Evolutionary conservation across 1,140 invertebrate species (phyloP).

Genomic region (Lepidurus couesii): DNA sequence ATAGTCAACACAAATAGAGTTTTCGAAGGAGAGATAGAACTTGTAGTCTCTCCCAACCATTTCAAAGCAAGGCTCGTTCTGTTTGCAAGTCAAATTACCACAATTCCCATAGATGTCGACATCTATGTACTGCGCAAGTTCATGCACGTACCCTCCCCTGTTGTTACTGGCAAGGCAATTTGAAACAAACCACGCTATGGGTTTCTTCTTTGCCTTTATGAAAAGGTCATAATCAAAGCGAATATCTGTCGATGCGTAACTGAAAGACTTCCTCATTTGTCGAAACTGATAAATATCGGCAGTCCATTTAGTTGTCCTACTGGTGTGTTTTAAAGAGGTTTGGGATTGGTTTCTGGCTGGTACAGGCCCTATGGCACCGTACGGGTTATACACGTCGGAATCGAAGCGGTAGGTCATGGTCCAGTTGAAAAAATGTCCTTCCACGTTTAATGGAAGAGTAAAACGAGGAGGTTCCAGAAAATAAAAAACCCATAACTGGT

Average conservation of each 20-base stretch:
- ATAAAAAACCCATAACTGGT: slow-evolving; percentile 30
- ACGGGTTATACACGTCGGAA: slow-evolving; percentile 20
- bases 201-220: slow-evolving; percentile 27
- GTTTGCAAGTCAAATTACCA: slow-evolving; percentile 33
- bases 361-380: neutral
- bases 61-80: slow-evolving; percentile 25
- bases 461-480: slow-evolving; percentile 8
- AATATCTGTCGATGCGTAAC: neutral
- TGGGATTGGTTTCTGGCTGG: neutral
- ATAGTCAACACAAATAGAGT: slow-evolving; percentile 42
- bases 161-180: slow-evolving; percentile 47
- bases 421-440: neutral
- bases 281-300: neutral
- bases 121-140: slow-evolving; percentile 44
- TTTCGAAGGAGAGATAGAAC: slow-evolving; percentile 35
- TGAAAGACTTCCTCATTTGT: neutral
- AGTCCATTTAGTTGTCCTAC: neutral
- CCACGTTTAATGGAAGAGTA: neutral
- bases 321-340: neutral
- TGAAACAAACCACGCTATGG: slow-evolving; percentile 48
- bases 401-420: slow-evolving; percentile 25
- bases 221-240: neutral
- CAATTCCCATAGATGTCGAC: slow-evolving; percentile 23
- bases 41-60: slow-evolving; percentile 35
- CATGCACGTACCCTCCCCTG: slow-evolving; percentile 46